phyloP scores from a whole-genome alignment of 2,888 invertebrate genomes.

The Athripsodes cinereus region DNA sequence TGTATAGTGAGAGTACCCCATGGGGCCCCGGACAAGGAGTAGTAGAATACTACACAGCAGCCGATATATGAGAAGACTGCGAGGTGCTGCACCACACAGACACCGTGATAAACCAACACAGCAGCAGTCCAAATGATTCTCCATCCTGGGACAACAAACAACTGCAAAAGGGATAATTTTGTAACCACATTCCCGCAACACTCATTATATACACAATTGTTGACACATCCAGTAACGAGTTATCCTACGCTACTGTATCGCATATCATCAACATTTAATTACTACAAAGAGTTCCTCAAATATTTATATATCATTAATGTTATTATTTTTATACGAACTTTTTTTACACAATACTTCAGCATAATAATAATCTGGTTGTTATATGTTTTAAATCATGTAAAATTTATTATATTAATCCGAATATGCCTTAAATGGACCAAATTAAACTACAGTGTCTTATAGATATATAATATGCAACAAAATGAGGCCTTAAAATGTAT shows the following conservation, averaged over 20 bases:
- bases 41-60: constrained; percentile 9
- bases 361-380: no score
- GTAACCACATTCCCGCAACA: constrained; percentile 3
- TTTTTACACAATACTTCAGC: constrained; percentile 10
- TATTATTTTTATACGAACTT: constrained; percentile 15
- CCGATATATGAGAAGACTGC: neutral
- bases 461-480: no score
- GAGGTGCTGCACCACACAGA: neutral
- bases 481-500: no score
- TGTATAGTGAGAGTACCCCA: neutral
- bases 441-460: neutral
- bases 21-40: constrained; percentile 19
- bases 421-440: neutral
- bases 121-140: constrained; percentile 1
- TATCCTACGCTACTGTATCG: neutral
- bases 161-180: no score
- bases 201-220: constrained; percentile 3
- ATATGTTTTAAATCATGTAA: neutral
- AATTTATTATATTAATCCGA: neutral
- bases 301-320: neutral
- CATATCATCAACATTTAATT: neutral
- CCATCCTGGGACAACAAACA: neutral
- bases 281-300: neutral
- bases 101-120: neutral
- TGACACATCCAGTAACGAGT: neutral